A percentile compares a stretch with the other conserved stretches of the same genome.
Conservation (phyloP, 2,113 vertebrate genomes). For the Nansenia antarctica region DNA sequence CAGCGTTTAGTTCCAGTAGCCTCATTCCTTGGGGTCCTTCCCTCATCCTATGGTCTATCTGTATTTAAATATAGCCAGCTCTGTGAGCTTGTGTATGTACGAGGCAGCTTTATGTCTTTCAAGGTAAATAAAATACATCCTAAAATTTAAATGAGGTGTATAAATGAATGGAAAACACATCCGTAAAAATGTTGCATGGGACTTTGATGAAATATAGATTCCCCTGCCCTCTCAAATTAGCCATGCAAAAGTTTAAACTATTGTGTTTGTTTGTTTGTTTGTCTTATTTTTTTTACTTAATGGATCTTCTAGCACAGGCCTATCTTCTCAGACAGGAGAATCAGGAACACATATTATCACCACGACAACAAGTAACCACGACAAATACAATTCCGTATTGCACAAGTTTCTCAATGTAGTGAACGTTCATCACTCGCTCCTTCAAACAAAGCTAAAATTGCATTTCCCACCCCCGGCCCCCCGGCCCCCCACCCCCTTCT, state of each 20-base stretch:
- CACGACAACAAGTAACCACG: constrained; percentile 3
- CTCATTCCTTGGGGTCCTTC: neutral
- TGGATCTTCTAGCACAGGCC: too few relatives aligned
- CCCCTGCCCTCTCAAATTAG: neutral
- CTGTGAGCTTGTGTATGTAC: neutral
- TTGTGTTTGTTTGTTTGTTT: neutral
- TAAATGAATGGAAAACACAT: neutral
- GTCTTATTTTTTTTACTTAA: neutral
- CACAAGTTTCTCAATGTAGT: neutral
- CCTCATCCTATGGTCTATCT: neutral
- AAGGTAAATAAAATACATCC: neutral
- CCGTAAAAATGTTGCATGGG: neutral
- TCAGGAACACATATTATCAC: constrained; percentile 16
- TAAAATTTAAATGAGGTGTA: neutral
- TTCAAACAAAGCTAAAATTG: neutral
- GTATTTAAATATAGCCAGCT: neutral
- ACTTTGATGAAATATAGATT: constrained; percentile 4
- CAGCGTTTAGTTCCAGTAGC: too few relatives aligned
- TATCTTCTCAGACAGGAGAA: constrained; percentile 15
- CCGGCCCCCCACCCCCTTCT: too few relatives aligned
- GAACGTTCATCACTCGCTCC: neutral
- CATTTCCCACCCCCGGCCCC: constrained; percentile 31
- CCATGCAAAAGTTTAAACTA: neutral
- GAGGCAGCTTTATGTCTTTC: neutral
- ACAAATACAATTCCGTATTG: constrained; percentile 13